Conservation (phyloP, 2,113 vertebrate genomes). For the Macquaria australasica region DNA sequence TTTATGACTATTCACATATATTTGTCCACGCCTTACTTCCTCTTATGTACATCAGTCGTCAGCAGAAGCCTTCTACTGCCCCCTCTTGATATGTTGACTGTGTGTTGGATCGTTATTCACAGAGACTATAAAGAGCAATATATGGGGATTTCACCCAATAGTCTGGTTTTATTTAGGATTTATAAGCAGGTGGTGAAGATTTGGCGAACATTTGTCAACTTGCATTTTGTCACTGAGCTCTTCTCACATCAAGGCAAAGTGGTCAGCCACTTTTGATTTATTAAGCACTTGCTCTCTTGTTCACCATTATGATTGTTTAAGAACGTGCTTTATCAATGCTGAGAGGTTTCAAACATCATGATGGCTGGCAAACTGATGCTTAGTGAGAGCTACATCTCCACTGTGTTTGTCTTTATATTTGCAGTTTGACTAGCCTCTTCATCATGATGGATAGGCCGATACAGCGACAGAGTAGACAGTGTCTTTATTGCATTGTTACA, state of each 20-base stretch:
- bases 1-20: background rate
- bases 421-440: background rate
- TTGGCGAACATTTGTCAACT: conserved; percentile 2
- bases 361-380: background rate
- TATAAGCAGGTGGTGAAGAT: background rate
- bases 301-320: background rate
- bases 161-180: background rate
- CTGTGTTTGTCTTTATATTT: conserved; percentile 27
- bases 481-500: conserved; percentile 21
- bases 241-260: conserved; percentile 26
- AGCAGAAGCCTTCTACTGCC: background rate
- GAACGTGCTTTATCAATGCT: background rate
- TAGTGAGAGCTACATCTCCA: background rate
- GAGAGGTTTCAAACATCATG: background rate
- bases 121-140: background rate
- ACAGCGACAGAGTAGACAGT: background rate
- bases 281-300: background rate
- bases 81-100: background rate
- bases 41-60: background rate
- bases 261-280: conserved; percentile 37
- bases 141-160: background rate
- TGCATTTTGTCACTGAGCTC: conserved; percentile 11
- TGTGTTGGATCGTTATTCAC: background rate
- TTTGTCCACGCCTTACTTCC: background rate
- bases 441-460: conserved; percentile 7